Percentiles rank a stretch among this genome's conserved stretches.
Conservation (phyloP, 2,113 vertebrate genomes). For the Microtus richardsoni region DNA sequence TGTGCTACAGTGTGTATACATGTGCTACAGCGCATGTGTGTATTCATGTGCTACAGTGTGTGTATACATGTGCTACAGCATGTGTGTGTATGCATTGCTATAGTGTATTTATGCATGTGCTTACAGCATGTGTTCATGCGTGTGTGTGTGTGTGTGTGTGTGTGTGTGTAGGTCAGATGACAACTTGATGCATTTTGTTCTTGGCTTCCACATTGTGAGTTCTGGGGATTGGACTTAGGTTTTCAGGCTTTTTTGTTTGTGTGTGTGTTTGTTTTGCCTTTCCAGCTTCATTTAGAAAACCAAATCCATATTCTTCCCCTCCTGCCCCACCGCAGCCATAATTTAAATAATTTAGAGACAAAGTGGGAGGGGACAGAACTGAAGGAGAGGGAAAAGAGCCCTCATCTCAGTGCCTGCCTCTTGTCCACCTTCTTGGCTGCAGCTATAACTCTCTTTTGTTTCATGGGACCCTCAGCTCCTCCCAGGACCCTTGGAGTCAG, state of each 20-base stretch:
- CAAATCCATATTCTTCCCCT: conserved; percentile 62
- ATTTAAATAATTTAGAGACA: conserved; percentile 82
- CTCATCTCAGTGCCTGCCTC: conserved; percentile 92
- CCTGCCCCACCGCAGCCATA: conserved; percentile 65
- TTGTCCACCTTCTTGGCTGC: conserved; percentile 95
- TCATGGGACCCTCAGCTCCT: conserved; percentile 89
- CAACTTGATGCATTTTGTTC: neutral
- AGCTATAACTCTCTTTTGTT: conserved; percentile 91
- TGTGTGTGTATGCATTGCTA: too few species aligned
- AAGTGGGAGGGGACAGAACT: neutral
- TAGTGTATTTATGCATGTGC: too few species aligned
- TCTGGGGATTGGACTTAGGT: neutral
- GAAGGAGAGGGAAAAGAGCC: neutral
- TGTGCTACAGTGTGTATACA: too few species aligned
- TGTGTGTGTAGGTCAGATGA: neutral
- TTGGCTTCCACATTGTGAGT: neutral
- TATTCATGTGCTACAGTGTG: too few species aligned
- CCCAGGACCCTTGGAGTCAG: conserved; percentile 75
- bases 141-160: neutral
- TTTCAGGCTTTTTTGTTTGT: neutral
- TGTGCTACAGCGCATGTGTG: too few species aligned
- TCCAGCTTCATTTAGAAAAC: conserved; percentile 81
- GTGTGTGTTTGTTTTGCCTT: conserved; percentile 52
- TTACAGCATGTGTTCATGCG: too few species aligned
- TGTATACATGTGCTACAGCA: too few species aligned